Evolutionary conservation across 2,888 invertebrate genomes (phyloP), one percentile per base, ranked within the genome.

Genomic region (Sturmia bella): DNA sequence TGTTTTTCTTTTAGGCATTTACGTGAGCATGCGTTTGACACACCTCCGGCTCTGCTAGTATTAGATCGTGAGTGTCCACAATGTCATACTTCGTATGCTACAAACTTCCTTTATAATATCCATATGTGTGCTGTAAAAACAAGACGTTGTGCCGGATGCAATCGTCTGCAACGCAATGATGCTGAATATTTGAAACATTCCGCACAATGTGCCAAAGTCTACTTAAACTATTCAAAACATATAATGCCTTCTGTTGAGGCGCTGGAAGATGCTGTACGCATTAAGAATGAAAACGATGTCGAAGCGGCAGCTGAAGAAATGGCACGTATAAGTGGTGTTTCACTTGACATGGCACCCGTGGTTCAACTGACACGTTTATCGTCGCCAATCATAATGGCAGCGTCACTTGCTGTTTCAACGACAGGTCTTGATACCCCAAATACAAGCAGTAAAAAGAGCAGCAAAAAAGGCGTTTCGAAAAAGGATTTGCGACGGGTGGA

Each of bases 61-160:
- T 85, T 89, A n/a, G 89, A 90, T 66, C 87, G 89, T 39, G 86
- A 87, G 76, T 91, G 91, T 74, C 88, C 88, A 4, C 85, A 87
- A 64, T 91, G 91, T 84, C 87, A 85, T 48, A 84, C 86, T 37
- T 86, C 88, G 9, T 91, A 89, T 84, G 83, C 87, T 57, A 91
- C 91, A 3, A 89, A 90, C 79, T 91, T 87, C 79, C 86, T 91
- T 11, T 91, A 89, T 66, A 90, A 90, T 69, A 90, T 87, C 75
- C 91, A 91, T 85, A 84, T 86, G 0, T 91, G 91, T 85, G 89
- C 91, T 21, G 85, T 90, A 12, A 87, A 86, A 52, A 87, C 88
- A 15, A 87, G 86, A 63, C 85, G 85, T 50, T 91, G 91, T 83
- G 88, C 88, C 12, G 89, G 90, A 37, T 91, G 91, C 84, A 88